phyloP scores from a whole-genome alignment of 2,797 vertebrate genomes.

The Hybognathus amarus region DNA sequence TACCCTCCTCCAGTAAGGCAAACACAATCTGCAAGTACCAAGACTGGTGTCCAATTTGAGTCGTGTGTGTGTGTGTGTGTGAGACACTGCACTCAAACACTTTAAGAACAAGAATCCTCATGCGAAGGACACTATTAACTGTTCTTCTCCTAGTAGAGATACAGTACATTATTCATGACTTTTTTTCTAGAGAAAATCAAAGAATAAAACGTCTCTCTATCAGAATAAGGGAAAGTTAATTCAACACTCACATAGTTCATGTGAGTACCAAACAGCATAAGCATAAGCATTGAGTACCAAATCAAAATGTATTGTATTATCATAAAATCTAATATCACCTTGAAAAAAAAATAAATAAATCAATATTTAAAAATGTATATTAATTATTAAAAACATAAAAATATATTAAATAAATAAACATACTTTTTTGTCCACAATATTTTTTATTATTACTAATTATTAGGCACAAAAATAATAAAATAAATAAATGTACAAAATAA shows the following conservation, averaged over 20 bases:
- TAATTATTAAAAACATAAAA: neutral
- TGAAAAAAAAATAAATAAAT: no score
- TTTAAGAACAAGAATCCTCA: neutral
- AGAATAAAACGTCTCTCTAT: neutral
- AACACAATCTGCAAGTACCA: conserved; percentile 39
- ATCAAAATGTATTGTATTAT: neutral
- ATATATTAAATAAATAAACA: neutral
- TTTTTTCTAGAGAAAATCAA: neutral
- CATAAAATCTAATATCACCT: neutral
- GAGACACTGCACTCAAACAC: conserved; percentile 12
- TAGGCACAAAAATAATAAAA: neutral
- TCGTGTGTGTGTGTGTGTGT: conserved; percentile 9
- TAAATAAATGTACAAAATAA: neutral
- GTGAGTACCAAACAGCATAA: neutral
- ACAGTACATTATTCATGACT: neutral
- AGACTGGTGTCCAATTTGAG: conserved; percentile 35
- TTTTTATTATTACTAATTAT: neutral
- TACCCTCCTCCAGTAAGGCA: conserved; percentile 44
- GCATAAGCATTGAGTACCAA: neutral
- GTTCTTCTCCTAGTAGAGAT: neutral
- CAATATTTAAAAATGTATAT: no score
- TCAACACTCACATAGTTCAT: neutral
- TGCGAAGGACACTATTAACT: conserved; percentile 1
- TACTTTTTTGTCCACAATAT: neutral
- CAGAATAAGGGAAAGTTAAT: neutral